Conservation (phyloP, 2,113 vertebrate species). For the Xiphophorus hellerii region DNA sequence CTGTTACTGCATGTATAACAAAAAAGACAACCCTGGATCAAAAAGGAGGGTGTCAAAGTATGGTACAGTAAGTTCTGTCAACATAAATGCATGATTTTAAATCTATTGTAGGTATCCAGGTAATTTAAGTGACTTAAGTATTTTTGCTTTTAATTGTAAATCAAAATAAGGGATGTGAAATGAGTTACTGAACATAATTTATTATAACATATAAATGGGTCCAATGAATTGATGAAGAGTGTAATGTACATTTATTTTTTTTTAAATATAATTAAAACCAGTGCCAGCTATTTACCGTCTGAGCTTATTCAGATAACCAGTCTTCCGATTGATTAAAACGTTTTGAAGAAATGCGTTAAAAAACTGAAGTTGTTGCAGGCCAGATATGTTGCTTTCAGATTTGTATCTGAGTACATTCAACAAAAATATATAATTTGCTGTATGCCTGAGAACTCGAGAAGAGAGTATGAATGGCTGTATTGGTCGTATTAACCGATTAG, state of each 20-base stretch:
- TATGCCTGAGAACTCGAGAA: conserved; percentile 12
- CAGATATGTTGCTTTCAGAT: neutral
- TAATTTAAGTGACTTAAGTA: conserved; percentile 15
- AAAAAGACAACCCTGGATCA: neutral
- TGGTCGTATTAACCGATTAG: conserved; percentile 3
- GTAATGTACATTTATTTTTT: neutral
- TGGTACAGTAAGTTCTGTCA: neutral
- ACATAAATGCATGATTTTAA: neutral
- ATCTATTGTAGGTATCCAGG: neutral
- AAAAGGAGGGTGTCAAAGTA: neutral
- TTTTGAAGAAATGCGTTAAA: neutral
- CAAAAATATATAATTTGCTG: neutral
- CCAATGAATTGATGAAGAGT: neutral
- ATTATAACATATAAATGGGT: neutral
- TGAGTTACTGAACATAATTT: neutral
- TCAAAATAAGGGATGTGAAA: neutral
- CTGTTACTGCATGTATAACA: conserved; percentile 23
- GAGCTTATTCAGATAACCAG: neutral
- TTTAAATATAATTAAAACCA: neutral
- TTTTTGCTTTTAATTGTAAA: neutral
- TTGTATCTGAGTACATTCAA: neutral
- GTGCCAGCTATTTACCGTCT: conserved; percentile 4
- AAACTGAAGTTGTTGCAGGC: neutral
- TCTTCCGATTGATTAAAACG: conserved; percentile 27
- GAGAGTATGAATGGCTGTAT: conserved; percentile 19